Evolutionary conservation across 2,113 vertebrate genomes (phyloP).

Genomic region (Cyprinus carpio): DNA sequence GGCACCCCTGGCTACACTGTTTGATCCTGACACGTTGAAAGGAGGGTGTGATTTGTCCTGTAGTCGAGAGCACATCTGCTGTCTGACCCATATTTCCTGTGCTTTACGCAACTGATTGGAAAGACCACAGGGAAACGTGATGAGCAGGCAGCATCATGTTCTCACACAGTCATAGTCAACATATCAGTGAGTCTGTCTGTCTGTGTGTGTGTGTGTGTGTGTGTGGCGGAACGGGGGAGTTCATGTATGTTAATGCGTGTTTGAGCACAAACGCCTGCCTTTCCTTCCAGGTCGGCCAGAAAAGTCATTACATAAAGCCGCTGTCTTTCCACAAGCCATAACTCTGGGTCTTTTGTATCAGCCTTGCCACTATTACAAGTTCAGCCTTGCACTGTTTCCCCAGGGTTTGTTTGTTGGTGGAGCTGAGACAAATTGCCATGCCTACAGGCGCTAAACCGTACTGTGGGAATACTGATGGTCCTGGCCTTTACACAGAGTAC

Average conservation of each 20-base stretch:
- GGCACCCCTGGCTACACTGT: slow-evolving; percentile 28
- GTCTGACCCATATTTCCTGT: slow-evolving; percentile 61
- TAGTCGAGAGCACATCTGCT: slow-evolving; percentile 58
- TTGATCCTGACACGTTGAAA: slow-evolving; percentile 47
- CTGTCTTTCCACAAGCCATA: slow-evolving; percentile 34
- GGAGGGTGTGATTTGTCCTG: slow-evolving; percentile 49
- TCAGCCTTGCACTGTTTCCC: slow-evolving; percentile 37
- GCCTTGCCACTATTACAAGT: slow-evolving; percentile 38
- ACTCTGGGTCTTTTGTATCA: slow-evolving; percentile 39
- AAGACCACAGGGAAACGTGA: slow-evolving; percentile 47
- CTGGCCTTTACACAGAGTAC: slow-evolving; percentile 33
- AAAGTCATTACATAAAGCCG: slow-evolving; percentile 33
- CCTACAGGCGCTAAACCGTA: slow-evolving; percentile 29
- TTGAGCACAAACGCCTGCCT: slow-evolving; percentile 3
- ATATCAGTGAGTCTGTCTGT: slow-evolving; percentile 24
- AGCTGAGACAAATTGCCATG: slow-evolving; percentile 49
- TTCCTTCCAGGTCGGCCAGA: slow-evolving; percentile 32
- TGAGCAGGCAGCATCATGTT: slow-evolving; percentile 49
- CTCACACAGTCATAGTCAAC: slow-evolving; percentile 4
- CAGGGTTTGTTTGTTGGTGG: slow-evolving; percentile 39
- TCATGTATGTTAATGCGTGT: slow-evolving; percentile 9
- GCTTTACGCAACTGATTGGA: slow-evolving; percentile 44
- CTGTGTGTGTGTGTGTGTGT: slow-evolving; percentile 14
- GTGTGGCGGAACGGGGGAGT: neutral
- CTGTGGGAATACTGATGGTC: slow-evolving; percentile 48